Percentiles rank a stretch among this genome's conserved stretches.
phyloP scores from a whole-genome alignment of 2,888 invertebrate species.

The Apotomis betuletana region DNA sequence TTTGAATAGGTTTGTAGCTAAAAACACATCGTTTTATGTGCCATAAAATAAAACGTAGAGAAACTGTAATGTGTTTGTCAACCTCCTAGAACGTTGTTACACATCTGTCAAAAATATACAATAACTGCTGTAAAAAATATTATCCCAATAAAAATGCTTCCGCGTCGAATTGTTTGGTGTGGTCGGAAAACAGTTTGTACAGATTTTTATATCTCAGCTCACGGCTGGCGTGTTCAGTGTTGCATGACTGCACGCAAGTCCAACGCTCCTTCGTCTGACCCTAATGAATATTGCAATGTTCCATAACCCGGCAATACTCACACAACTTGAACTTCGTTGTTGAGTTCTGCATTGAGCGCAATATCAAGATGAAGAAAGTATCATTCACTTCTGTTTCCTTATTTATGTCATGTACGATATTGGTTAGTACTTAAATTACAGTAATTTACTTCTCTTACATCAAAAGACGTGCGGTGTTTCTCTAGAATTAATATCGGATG shows the following conservation, averaged over 20 bases:
- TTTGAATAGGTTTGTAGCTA: neutral
- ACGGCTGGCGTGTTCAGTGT: slow-evolving; percentile 49
- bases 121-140: neutral
- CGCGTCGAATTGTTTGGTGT: slow-evolving; percentile 1
- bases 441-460: neutral
- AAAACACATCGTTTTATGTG: neutral
- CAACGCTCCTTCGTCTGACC: slow-evolving; percentile 52
- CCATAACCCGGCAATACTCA: neutral
- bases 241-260: slow-evolving; percentile 63
- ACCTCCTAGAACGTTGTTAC: slow-evolving; percentile 14
- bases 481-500: neutral
- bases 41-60: neutral
- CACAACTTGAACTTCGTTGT: slow-evolving; percentile 12
- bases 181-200: slow-evolving; percentile 1
- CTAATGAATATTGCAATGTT: slow-evolving; percentile 48
- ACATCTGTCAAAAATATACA: neutral
- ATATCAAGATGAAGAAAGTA: neutral
- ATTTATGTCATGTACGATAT: neutral
- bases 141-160: neutral
- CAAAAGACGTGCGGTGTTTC: neutral
- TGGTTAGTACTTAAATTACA: neutral
- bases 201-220: slow-evolving; percentile 28
- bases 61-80: neutral
- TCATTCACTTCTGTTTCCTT: neutral
- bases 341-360: neutral